Evolutionary conservation across 2,888 invertebrate species (phyloP).

Genomic region (Ametastegia equiseti): DNA sequence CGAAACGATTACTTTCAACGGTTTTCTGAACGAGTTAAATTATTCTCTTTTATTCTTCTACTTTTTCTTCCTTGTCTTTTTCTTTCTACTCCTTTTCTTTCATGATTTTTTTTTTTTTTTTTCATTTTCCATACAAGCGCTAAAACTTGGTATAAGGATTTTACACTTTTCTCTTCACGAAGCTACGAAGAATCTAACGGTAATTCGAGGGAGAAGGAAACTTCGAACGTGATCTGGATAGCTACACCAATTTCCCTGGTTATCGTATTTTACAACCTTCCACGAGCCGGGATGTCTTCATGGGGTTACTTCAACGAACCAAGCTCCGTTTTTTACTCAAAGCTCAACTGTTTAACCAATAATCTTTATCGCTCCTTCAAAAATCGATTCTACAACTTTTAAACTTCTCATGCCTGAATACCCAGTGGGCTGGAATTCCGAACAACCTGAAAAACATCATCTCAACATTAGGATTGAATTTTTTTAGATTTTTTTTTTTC

Average conservation of each 20-base stretch:
- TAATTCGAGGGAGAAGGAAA: slow-evolving; percentile 24
- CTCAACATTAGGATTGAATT: too few relatives aligned
- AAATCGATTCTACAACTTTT: neutral
- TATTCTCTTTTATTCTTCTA: neutral
- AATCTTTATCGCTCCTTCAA: neutral
- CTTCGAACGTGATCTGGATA: slow-evolving; percentile 35
- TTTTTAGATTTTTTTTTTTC: too few relatives aligned
- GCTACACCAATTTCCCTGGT: slow-evolving; percentile 19
- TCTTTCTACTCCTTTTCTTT: neutral
- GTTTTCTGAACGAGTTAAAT: slow-evolving; percentile 11
- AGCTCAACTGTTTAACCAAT: slow-evolving; percentile 24
- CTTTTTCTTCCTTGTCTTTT: neutral
- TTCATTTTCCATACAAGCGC: neutral
- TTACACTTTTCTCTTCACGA: neutral
- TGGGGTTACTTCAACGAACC: slow-evolving; percentile 11
- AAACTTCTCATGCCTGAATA: neutral
- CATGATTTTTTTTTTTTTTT: neutral
- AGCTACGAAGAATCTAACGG: neutral
- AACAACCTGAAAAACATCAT: neutral
- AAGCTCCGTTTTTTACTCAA: neutral
- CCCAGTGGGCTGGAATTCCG: too few relatives aligned
- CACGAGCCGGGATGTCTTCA: slow-evolving; percentile 27
- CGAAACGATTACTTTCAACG: neutral
- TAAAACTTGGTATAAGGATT: neutral
- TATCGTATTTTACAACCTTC: slow-evolving; percentile 27